Conservation (phyloP, 30 jellyfish, hydroid and myxozoan species). For the Morbakka virulenta region DNA sequence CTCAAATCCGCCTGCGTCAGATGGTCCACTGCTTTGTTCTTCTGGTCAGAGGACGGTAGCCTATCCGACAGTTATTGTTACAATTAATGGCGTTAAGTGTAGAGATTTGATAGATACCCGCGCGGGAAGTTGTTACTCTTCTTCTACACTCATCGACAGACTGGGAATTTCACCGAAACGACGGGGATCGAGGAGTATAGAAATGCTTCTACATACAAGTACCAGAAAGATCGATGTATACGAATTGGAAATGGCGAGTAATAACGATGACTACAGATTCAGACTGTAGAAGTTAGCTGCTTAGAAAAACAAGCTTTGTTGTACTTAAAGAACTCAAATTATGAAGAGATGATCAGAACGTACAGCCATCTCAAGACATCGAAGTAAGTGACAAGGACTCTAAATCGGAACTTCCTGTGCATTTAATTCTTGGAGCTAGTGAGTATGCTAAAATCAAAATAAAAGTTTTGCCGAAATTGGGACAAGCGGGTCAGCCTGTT, state of each 20-base stretch:
- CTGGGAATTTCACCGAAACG: too few relatives aligned
- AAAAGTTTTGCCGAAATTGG: slow-evolving; percentile 41
- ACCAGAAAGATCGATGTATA: slow-evolving; percentile 19
- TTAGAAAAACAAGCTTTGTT: slow-evolving; percentile 41
- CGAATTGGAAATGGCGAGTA: slow-evolving; percentile 29
- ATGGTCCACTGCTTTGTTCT: slow-evolving; percentile 7
- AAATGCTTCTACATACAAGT: slow-evolving; percentile 39
- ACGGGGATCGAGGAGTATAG: slow-evolving; percentile 40
- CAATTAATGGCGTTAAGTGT: slow-evolving; percentile 24
- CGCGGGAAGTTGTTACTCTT: slow-evolving; percentile 73
- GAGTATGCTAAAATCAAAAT: slow-evolving; percentile 45
- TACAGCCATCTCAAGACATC: slow-evolving; percentile 56
- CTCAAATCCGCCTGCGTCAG: too few relatives aligned
- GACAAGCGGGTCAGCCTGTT: slow-evolving; percentile 49
- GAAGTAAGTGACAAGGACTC: too few relatives aligned
- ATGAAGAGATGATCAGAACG: slow-evolving; percentile 8
- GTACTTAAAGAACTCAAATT: slow-evolving; percentile 35
- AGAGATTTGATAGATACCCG: slow-evolving; percentile 61
- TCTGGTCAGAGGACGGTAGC: slow-evolving; percentile 17
- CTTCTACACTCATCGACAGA: too few relatives aligned
- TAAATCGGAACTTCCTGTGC: too few relatives aligned
- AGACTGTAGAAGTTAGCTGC: slow-evolving; percentile 27
- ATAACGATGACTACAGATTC: not conserved
- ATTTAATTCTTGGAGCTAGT: too few relatives aligned
- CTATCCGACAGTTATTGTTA: slow-evolving; percentile 15